Evolutionary conservation across 2,888 invertebrate genomes (phyloP).

Genomic region (Sericinus montela): DNA sequence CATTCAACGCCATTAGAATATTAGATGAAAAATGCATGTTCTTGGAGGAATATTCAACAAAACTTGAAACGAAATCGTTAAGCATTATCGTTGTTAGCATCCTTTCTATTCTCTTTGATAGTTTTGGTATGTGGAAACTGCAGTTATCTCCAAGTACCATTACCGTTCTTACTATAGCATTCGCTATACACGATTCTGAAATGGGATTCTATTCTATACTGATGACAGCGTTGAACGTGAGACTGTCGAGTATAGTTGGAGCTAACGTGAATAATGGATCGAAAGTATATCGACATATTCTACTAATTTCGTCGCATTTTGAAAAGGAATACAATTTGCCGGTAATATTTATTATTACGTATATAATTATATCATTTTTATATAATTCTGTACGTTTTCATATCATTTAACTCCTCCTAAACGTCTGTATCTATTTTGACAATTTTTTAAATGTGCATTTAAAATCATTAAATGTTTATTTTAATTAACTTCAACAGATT

Average conservation of each 20-base stretch:
- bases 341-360: too few relatives aligned
- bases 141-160: conserved; percentile 23
- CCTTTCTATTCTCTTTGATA: conserved; percentile 35
- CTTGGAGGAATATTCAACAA: conserved; percentile 26
- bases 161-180: conserved; percentile 32
- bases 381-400: too few relatives aligned
- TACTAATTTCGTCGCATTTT: conserved; percentile 43
- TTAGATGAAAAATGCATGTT: conserved; percentile 42
- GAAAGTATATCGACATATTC: conserved; percentile 44
- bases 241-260: conserved; percentile 35
- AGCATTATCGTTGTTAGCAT: conserved; percentile 24
- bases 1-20: conserved; percentile 33
- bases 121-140: conserved; percentile 30
- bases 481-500: conserved; percentile 5
- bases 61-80: conserved; percentile 24
- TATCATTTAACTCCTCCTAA: too few relatives aligned
- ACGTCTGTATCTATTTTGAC: too few relatives aligned
- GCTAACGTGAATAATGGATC: conserved; percentile 33
- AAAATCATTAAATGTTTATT: not conserved
- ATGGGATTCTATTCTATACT: conserved; percentile 41
- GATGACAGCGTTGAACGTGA: conserved; percentile 45
- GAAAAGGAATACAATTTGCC: conserved; percentile 43
- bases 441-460: too few relatives aligned
- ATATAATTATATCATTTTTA: not conserved
- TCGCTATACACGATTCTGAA: conserved; percentile 51